These are phyloP conservation scores for Bufo gargarizans DNA, from an alignment of 2,113 vertebrate genomes.

Conservation along the genomic window DNA sequence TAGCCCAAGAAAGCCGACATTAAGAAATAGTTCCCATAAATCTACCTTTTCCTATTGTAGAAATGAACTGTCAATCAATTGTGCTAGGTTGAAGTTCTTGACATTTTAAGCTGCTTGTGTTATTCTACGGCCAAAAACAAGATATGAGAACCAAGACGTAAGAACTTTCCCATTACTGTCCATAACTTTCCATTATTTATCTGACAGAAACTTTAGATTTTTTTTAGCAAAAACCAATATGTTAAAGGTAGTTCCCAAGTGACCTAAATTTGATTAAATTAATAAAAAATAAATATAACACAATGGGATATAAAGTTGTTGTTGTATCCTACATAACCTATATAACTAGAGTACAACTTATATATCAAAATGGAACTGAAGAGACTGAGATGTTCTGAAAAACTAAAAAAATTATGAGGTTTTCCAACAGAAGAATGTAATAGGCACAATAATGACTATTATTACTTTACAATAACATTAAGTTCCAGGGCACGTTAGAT, in stretches of 20 bases:
- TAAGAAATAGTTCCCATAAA: conserved; percentile 33
- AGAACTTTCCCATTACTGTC: conserved; percentile 20
- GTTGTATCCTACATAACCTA: too few species aligned
- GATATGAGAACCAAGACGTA: conserved; percentile 38
- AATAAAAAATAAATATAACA: not conserved
- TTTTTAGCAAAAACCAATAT: not conserved
- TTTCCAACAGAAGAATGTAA: too few species aligned
- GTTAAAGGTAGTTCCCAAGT: not conserved
- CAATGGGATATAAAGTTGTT: not conserved
- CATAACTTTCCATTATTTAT: conserved; percentile 19
- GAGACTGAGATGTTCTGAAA: too few species aligned
- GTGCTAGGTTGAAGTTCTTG: conserved; percentile 55
- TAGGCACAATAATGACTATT: too few species aligned
- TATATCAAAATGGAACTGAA: too few species aligned
- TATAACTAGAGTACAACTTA: too few species aligned
- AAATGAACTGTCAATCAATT: conserved; percentile 53
- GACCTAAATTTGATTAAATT: not conserved
- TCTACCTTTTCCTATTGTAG: conserved; percentile 37
- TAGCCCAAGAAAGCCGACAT: not conserved
- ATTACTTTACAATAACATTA: too few species aligned
- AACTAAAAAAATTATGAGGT: too few species aligned
- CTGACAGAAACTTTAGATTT: conserved; percentile 18
- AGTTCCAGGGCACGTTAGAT: too few species aligned
- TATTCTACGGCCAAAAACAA: conserved; percentile 30
- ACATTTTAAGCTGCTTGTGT: conserved; percentile 52